phyloP scores from a whole-genome alignment of 2,888 invertebrate genomes.

The Amaurobius ferox region DNA sequence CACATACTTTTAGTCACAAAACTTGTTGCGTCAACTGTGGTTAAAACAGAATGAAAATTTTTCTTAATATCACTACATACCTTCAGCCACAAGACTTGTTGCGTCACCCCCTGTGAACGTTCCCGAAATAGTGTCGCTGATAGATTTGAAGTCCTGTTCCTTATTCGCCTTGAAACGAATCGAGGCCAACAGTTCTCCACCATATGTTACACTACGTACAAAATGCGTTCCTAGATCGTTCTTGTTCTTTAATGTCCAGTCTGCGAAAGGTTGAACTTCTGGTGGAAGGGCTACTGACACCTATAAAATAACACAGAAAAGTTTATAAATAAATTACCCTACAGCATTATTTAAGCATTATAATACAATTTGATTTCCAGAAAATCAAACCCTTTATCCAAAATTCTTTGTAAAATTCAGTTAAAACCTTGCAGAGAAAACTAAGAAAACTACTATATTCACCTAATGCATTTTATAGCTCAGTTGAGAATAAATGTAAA shows the following conservation, averaged over 20 bases:
- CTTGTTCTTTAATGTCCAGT: conserved; percentile 23
- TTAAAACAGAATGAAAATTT: too few relatives aligned
- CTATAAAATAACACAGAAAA: background rate
- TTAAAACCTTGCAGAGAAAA: too few relatives aligned
- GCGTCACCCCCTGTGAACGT: conserved; percentile 54
- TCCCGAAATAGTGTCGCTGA: conserved; percentile 11
- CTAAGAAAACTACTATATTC: too few relatives aligned
- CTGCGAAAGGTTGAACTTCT: conserved; percentile 29
- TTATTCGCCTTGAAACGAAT: conserved; percentile 53
- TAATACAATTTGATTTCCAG: too few relatives aligned
- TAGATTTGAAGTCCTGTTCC: conserved; percentile 30
- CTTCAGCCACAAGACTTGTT: conserved; percentile 54
- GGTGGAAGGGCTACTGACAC: conserved; percentile 37
- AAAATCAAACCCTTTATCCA: too few relatives aligned
- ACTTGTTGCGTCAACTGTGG: too few relatives aligned
- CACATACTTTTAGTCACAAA: too few relatives aligned
- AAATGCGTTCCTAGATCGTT: conserved; percentile 64
- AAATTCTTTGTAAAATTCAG: too few relatives aligned
- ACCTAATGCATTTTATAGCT: too few relatives aligned
- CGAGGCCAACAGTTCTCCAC: conserved; percentile 58
- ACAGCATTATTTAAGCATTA: too few relatives aligned
- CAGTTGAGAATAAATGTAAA: too few relatives aligned
- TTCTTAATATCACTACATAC: conserved; percentile 18
- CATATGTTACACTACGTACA: conserved; percentile 59
- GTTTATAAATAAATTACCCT: too few relatives aligned